Evolutionary conservation across 2,113 vertebrate genomes (phyloP).

Genomic region (Scatophagus argus): DNA sequence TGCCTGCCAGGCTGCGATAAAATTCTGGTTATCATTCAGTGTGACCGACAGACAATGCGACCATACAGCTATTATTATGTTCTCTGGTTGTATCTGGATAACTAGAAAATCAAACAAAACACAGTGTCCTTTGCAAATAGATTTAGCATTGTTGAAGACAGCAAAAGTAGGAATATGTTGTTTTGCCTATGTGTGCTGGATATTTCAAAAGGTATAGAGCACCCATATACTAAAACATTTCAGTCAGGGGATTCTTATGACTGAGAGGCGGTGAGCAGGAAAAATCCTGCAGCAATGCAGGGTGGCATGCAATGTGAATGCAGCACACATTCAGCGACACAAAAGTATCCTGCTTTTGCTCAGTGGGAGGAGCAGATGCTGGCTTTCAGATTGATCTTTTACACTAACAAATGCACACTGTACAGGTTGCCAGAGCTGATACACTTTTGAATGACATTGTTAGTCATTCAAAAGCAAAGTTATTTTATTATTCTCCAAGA

Average conservation of each 20-base stretch:
- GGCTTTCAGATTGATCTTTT: slow-evolving; percentile 12
- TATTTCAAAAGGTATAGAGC: slow-evolving; percentile 31
- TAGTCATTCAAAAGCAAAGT: too few species aligned
- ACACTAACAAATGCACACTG: slow-evolving; percentile 2
- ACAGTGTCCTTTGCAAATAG: slow-evolving; percentile 14
- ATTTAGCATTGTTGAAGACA: slow-evolving; percentile 30
- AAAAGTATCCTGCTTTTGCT: slow-evolving; percentile 6
- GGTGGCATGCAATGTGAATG: slow-evolving; percentile 14
- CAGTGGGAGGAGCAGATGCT: slow-evolving; percentile 28
- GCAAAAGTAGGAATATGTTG: background rate
- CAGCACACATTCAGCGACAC: slow-evolving; percentile 14
- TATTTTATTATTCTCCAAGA: too few species aligned
- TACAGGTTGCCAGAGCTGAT: too few species aligned
- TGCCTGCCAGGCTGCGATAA: slow-evolving; percentile 5
- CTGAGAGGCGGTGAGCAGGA: slow-evolving; percentile 17
- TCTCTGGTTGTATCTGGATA: slow-evolving; percentile 11
- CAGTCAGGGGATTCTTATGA: background rate
- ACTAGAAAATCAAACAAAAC: background rate
- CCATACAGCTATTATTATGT: slow-evolving; percentile 6
- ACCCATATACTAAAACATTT: slow-evolving; percentile 3
- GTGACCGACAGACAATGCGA: background rate
- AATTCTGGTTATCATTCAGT: background rate
- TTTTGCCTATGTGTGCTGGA: background rate
- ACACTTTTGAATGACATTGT: too few species aligned
- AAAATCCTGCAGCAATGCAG: slow-evolving; percentile 21